These are phyloP conservation scores for Meandrusa payeni DNA, from an alignment of 2,888 invertebrate genomes.

Conservation along the genomic window DNA sequence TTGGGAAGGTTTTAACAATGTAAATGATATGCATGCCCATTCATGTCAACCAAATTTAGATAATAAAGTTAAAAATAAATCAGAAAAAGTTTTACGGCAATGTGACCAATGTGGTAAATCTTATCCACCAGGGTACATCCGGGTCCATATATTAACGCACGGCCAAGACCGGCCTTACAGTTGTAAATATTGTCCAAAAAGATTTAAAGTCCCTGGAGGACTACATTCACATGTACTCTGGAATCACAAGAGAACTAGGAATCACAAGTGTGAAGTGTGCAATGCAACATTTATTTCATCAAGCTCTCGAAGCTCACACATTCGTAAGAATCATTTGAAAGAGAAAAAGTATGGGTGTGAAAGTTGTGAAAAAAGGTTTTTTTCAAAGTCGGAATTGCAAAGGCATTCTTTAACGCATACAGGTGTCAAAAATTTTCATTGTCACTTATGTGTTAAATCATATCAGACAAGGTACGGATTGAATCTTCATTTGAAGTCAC, in stretches of 20 bases:
- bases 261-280: conserved; percentile 72
- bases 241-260: conserved; percentile 71
- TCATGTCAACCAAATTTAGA: conserved; percentile 53
- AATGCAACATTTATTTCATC: conserved; percentile 72
- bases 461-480: conserved; percentile 73
- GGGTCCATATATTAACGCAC: conserved; percentile 71
- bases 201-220: conserved; percentile 71
- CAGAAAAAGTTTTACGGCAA: conserved; percentile 53
- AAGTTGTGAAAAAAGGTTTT: conserved; percentile 67
- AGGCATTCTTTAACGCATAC: conserved; percentile 71
- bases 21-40: conserved; percentile 49
- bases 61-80: conserved; percentile 46
- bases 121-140: conserved; percentile 69
- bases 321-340: conserved; percentile 69
- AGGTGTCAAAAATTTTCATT: conserved; percentile 73
- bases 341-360: conserved; percentile 74
- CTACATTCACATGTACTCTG: conserved; percentile 69
- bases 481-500: conserved; percentile 72
- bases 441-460: conserved; percentile 70
- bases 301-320: conserved; percentile 67
- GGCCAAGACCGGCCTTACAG: conserved; percentile 60
- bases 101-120: conserved; percentile 77
- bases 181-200: conserved; percentile 72
- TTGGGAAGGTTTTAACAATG: conserved; percentile 64
- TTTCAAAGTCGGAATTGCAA: conserved; percentile 68